Conservation (phyloP, 2,113 vertebrate genomes). For the Cichladusa arquata region DNA sequence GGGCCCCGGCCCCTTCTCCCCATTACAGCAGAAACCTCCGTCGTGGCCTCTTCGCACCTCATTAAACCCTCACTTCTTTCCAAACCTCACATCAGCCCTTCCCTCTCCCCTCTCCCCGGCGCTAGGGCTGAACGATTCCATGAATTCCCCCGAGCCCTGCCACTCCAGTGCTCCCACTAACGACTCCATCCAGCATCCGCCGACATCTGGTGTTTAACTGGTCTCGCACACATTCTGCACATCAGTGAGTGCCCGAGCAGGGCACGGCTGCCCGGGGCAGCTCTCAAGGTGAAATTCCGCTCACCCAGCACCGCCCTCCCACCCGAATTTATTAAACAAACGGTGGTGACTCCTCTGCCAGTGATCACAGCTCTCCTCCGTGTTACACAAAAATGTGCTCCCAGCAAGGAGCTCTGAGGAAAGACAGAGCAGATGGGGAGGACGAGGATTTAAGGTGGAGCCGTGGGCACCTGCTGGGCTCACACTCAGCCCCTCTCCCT, state of each 20-base stretch:
- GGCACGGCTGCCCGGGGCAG: background rate
- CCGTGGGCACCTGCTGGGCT: background rate
- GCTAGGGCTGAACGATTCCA: background rate
- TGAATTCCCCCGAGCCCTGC: background rate
- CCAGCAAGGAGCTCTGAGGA: background rate
- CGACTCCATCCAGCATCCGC: background rate
- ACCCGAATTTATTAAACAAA: background rate
- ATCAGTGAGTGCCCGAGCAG: rapidly evolving
- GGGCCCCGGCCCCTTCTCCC: background rate
- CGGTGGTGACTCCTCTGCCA: rapidly evolving
- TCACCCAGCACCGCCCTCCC: background rate
- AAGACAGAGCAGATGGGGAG: background rate
- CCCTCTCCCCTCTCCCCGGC: background rate
- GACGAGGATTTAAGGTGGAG: rapidly evolving
- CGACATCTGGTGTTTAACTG: background rate
- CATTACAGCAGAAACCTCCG: background rate
- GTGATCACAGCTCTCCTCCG: background rate
- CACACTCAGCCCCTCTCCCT: background rate
- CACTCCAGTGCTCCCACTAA: slow-evolving; percentile 5
- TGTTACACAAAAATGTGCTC: background rate
- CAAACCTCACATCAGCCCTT: background rate
- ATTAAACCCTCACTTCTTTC: slow-evolving; percentile 12
- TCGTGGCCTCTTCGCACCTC: background rate
- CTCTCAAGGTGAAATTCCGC: background rate
- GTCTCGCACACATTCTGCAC: background rate